Base-by-base conservation (phyloP, 2,888 invertebrate species). In the Cheilosia scutellata region DNA sequence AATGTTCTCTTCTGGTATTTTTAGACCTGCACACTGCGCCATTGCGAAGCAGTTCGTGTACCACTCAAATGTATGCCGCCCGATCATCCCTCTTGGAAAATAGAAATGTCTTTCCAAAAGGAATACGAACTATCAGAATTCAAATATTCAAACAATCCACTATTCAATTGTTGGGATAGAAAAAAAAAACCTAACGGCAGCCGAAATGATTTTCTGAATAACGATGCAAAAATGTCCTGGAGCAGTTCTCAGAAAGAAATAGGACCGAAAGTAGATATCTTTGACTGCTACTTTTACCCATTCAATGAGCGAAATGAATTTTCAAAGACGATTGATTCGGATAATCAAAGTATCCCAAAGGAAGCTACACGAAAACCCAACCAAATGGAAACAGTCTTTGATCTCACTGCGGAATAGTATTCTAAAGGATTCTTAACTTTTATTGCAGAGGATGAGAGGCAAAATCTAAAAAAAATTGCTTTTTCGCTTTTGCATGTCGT, bases 281-380 rank as follows among this genome's bases (percentile, higher is more conserved):
- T 42, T 77, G 68, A 70, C 78, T 16, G 6, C 40, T 33, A 51
- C 25, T n/a, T 7, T 33, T 33, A 33, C 33, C 66, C 29, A 2
- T 60, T 57, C 62, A 63, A 57, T 62, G 53, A 80, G 57, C 58
- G 49, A 31, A 70, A 82, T 76, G 58, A 76, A 76, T 82, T 76
- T 82, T 76, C 66, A 76, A 82, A 76, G 65, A 58, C 76, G 76
- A 82, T 82, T 76, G 76, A 76, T 76, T 71, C 53, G 31, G 70
- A 76, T 82, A 82, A 75, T 82, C 76, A 75, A 68, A 80, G 68
- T 37, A 37, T 37, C 4, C 37, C 51, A 55, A 29, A 20, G 20
- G 27, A 51, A 11, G 11, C 20, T 20, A 51, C 44, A 51, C 16
- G 5, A 4, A 3, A 51, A 44, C 57, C 20, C 40, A 44, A 44